Percentiles rank a stretch among this genome's conserved stretches.
These are phyloP conservation scores for Pachyseris speciosa DNA, from an alignment of 64 coral and sea anemone genomes.

Conservation along the genomic window DNA sequence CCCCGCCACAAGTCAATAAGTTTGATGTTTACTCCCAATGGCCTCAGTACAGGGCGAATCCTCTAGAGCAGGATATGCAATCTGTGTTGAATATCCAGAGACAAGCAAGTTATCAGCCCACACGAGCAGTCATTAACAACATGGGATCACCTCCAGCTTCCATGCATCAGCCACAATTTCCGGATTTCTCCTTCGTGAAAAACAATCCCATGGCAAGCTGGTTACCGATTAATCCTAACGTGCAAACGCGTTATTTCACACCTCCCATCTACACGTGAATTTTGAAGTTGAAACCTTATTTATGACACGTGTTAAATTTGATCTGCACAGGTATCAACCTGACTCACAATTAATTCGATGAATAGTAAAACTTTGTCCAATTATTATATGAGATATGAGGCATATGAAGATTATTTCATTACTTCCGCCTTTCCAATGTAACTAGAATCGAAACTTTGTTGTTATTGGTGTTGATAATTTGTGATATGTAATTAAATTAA, in stretches of 20 bases:
- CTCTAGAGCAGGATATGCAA: constrained; percentile 11
- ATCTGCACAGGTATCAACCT: too few species aligned
- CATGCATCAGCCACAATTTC: neutral
- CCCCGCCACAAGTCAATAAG: neutral
- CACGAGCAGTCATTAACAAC: neutral
- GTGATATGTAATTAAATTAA: too few species aligned
- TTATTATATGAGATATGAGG: too few species aligned
- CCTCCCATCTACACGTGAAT: neutral
- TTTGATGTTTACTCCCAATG: neutral
- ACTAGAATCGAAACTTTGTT: too few species aligned
- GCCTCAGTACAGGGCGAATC: neutral
- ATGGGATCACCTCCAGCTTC: neutral
- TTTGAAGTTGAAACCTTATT: neutral
- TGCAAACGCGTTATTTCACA: constrained; percentile 2
- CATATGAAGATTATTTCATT: too few species aligned
- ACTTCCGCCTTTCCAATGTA: too few species aligned
- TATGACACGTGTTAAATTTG: too few species aligned
- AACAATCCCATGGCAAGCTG: constrained; percentile 2
- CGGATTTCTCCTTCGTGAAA: constrained; percentile 6
- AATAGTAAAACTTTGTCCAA: too few species aligned
- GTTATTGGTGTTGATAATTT: too few species aligned
- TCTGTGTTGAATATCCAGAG: constrained; percentile 3
- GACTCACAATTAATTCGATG: too few species aligned
- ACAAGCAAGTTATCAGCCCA: neutral
- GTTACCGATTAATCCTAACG: neutral